These are phyloP conservation scores for Haemorhous mexicanus DNA, from an alignment of 2,113 vertebrate genomes.

Conservation along the genomic window DNA sequence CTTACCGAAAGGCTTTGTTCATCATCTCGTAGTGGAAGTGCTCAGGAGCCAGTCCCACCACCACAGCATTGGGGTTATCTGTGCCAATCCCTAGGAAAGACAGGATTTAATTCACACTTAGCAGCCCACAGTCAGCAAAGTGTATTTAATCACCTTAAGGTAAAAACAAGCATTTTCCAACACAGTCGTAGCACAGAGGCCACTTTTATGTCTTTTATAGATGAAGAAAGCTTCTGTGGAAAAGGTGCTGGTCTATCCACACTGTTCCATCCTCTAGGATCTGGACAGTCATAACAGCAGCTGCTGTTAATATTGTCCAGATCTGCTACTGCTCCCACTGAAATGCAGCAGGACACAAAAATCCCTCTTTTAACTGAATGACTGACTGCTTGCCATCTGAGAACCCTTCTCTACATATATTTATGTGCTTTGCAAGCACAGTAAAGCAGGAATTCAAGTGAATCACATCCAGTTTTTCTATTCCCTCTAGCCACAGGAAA, in stretches of 20 bases:
- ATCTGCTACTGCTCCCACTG: background rate
- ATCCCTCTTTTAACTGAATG: background rate
- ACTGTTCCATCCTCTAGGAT: background rate
- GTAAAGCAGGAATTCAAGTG: background rate
- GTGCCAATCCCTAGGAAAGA: slow-evolving; percentile 81
- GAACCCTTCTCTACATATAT: background rate
- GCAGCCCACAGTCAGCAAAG: background rate
- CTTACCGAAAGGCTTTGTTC: slow-evolving; percentile 90
- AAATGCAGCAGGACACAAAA: background rate
- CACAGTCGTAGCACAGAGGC: rapidly evolving
- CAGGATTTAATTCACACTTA: background rate
- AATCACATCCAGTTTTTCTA: background rate
- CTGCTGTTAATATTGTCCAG: too few species aligned
- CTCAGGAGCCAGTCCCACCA: slow-evolving; percentile 90
- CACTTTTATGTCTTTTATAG: background rate
- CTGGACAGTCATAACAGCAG: background rate
- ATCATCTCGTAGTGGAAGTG: slow-evolving; percentile 91
- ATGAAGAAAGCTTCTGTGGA: background rate
- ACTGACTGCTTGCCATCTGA: background rate
- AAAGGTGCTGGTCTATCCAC: background rate
- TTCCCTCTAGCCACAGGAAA: background rate
- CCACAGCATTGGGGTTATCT: slow-evolving; percentile 87
- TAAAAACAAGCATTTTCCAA: background rate
- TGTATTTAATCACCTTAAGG: background rate
- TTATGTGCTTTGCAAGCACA: background rate